These are phyloP conservation scores for Panzeria rudis DNA, from an alignment of 2,888 invertebrate species.

Conservation along the genomic window DNA sequence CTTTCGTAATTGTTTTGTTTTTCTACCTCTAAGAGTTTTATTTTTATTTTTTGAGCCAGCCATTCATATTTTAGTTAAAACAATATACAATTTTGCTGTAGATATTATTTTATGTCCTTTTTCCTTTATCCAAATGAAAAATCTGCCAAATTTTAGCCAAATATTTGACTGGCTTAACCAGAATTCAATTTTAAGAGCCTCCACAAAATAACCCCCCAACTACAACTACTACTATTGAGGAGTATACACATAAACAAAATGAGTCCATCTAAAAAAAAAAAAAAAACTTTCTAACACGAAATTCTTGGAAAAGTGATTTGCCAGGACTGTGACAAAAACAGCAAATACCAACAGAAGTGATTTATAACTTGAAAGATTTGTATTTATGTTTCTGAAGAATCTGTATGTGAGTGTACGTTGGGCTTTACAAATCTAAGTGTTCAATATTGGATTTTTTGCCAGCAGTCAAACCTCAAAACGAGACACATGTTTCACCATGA, in stretches of 20 bases:
- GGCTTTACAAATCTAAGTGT: background rate
- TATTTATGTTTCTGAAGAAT: conserved; percentile 44
- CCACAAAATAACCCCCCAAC: background rate
- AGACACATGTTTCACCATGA: conserved; percentile 6
- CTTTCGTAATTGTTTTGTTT: conserved; percentile 62
- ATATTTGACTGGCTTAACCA: conserved; percentile 66
- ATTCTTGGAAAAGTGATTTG: conserved; percentile 67
- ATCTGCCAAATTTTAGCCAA: conserved; percentile 60
- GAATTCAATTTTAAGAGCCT: conserved; percentile 62
- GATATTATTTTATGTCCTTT: conserved; percentile 41
- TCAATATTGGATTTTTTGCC: conserved; percentile 28
- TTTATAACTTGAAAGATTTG: conserved; percentile 68
- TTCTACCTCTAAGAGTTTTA: conserved; percentile 39
- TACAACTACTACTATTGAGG: background rate
- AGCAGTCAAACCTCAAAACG: conserved; percentile 49
- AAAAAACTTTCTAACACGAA: conserved; percentile 48
- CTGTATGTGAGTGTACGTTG: conserved; percentile 1
- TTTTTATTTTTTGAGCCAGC: conserved; percentile 15
- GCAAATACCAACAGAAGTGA: conserved; percentile 66
- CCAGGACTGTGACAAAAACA: conserved; percentile 60
- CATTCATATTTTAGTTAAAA: conserved; percentile 59
- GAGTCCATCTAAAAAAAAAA: background rate
- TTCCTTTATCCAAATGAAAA: conserved; percentile 56
- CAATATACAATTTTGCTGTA: conserved; percentile 55
- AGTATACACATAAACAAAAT: conserved; percentile 19